A percentile compares a stretch with the other conserved stretches of the same genome.
phyloP scores from a whole-genome alignment of 2,113 vertebrate species.

The Mormyrus lacerda region DNA sequence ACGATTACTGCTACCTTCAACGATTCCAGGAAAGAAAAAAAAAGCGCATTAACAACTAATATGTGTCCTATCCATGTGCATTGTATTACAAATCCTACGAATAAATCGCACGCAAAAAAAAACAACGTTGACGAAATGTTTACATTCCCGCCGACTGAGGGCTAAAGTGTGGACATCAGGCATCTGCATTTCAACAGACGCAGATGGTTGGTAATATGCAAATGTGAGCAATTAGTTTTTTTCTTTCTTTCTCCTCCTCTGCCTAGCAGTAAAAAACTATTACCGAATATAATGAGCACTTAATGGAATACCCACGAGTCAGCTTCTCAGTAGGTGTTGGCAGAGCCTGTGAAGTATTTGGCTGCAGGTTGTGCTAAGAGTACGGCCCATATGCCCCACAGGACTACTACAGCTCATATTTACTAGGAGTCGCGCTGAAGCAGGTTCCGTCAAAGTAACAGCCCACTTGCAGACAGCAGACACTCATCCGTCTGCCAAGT shows the following conservation, averaged over 20 bases:
- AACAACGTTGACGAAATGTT: not conserved
- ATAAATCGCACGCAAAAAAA: not conserved
- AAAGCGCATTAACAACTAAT: not conserved
- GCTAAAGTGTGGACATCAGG: slow-evolving; percentile 7
- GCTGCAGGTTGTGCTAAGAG: slow-evolving; percentile 44
- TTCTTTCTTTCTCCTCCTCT: slow-evolving; percentile 10
- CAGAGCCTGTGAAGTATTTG: slow-evolving; percentile 17
- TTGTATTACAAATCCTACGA: not conserved
- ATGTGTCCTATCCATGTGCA: not conserved
- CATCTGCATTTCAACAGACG: slow-evolving; percentile 9
- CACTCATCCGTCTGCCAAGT: slow-evolving; percentile 36
- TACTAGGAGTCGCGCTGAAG: slow-evolving; percentile 35
- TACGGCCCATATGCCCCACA: slow-evolving; percentile 32
- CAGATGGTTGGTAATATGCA: slow-evolving; percentile 18
- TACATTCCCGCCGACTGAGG: not conserved
- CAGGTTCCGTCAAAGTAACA: slow-evolving; percentile 27
- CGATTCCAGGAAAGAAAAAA: not conserved
- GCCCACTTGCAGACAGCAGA: slow-evolving; percentile 31
- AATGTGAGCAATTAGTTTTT: slow-evolving; percentile 18
- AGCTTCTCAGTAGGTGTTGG: slow-evolving; percentile 23
- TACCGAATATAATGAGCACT: slow-evolving; percentile 28
- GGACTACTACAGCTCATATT: slow-evolving; percentile 36
- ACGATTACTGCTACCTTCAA: not conserved
- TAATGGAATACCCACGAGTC: slow-evolving; percentile 22
- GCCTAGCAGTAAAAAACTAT: slow-evolving; percentile 22